Base-by-base conservation (phyloP, 2,888 invertebrate species). In the Cyaniris semiargus region DNA sequence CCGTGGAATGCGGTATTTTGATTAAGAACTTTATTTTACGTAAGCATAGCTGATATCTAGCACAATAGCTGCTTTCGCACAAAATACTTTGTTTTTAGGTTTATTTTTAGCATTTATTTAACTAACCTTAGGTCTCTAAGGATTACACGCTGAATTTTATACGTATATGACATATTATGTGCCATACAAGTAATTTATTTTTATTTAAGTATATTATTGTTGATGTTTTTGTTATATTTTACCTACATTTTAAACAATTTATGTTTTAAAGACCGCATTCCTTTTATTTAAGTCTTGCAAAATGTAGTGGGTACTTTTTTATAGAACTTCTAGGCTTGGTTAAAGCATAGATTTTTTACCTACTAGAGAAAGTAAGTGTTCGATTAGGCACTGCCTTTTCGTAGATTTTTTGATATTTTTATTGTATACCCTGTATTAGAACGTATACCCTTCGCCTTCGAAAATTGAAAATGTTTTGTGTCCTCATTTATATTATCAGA, bases 321-420 rank as follows among this genome's bases (percentile, higher is more conserved):
- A 15, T 71, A 38, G n/a, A 8, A 34, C n/a, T 70, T 34, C 71
- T 38, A 71, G n/a, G 34, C 60, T 34, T 31, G 38, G 38, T 13
- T 72, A 70, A 76, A 75, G 44, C 56, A 76, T 81, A 82, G 80
- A 81, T 82, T 82, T 82, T 82, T 77, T 82, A 66, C 27, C 27
- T 66, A 81, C 81, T 79, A 75, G 78, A 75, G 44, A 81, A 81
- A 80, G 75, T 56, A 84, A 79, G 85, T 86, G 85, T 86, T 86
- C 85, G 84, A 80, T 77, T 76, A 83, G 81, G 81, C 84, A 86
- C 86, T 87, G 86, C 87, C 86, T 84, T 81, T 82, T 83, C 83
- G 78, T 78, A 81, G 77, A 76, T 75, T 80, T 77, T 80, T 79
- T 79, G 78, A 80, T 78, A 78, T 75, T 80, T 80, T 80, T 72